phyloP scores from a whole-genome alignment of 2,888 invertebrate genomes.

The Mimas tiliae region DNA sequence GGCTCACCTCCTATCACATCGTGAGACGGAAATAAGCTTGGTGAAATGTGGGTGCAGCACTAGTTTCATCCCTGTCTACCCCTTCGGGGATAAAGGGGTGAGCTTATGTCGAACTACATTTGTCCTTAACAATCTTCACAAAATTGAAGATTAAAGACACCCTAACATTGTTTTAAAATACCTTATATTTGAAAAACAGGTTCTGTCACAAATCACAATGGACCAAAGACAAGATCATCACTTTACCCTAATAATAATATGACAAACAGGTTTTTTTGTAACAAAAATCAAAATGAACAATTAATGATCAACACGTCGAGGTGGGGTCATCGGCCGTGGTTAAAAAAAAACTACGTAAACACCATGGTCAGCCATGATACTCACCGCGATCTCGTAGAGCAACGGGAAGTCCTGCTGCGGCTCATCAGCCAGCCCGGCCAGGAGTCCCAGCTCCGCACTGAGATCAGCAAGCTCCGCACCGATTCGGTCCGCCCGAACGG shows the following conservation, averaged over 20 bases:
- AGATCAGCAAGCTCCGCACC: conserved; percentile 76
- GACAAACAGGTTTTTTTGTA: neutral
- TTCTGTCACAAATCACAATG: neutral
- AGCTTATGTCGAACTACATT: no score
- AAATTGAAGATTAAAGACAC: no score
- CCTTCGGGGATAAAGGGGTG: no score
- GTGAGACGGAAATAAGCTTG: no score
- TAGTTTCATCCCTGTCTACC: no score
- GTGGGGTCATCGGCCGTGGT: conserved; percentile 27
- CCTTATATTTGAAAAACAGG: neutral
- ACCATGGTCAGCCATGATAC: conserved; percentile 44
- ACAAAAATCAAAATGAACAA: neutral
- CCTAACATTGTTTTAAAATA: neutral
- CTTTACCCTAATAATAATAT: neutral
- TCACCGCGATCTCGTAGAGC: conserved; percentile 78
- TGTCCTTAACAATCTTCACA: no score
- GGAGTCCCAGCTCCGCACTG: conserved; percentile 74
- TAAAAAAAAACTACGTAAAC: conserved; percentile 26
- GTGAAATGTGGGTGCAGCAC: no score
- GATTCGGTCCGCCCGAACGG: conserved; percentile 72
- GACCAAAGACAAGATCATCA: neutral
- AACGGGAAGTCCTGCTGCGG: conserved; percentile 73
- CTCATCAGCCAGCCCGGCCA: conserved; percentile 75
- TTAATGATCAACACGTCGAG: neutral
- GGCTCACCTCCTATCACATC: no score